phyloP scores from a whole-genome alignment of 2,113 vertebrate species.

The Nyctereutes procyonoides region DNA sequence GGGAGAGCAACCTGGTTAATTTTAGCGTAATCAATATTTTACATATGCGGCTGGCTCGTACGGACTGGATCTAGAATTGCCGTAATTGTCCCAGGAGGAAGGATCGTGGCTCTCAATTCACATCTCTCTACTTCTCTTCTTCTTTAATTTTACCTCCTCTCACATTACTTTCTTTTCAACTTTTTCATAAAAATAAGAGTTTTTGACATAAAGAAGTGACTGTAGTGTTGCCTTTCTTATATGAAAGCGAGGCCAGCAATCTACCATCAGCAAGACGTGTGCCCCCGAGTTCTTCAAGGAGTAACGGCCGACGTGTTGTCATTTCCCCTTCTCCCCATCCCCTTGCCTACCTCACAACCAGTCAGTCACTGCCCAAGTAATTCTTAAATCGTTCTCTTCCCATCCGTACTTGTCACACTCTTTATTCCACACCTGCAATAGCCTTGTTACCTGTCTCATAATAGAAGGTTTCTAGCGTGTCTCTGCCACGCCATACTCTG shows the following conservation, averaged over 20 bases:
- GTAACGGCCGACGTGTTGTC: not conserved
- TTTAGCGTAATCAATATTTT: slow-evolving; percentile 13
- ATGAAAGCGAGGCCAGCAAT: not conserved
- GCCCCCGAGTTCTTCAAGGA: not conserved
- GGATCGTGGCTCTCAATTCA: not conserved
- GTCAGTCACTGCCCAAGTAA: not conserved
- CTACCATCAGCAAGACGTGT: not conserved
- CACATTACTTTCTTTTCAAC: not conserved
- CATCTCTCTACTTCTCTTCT: not conserved
- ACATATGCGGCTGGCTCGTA: not conserved
- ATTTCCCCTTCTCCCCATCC: not conserved
- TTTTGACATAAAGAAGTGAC: not conserved
- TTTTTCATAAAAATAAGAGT: slow-evolving; percentile 10
- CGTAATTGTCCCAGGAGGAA: not conserved
- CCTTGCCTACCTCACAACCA: not conserved
- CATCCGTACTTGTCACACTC: not conserved
- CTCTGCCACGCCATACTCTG: not conserved
- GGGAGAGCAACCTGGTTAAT: not conserved
- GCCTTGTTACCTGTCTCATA: not conserved
- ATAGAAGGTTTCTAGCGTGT: not conserved
- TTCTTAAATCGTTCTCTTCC: not conserved
- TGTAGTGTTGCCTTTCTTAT: not conserved
- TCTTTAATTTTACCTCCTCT: slow-evolving; percentile 1
- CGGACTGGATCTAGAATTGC: not conserved
- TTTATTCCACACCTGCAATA: not conserved